Evolutionary conservation across 2,888 invertebrate species (phyloP), one percentile per base, ranked within the genome.

Genomic region (Papilio gigon): DNA sequence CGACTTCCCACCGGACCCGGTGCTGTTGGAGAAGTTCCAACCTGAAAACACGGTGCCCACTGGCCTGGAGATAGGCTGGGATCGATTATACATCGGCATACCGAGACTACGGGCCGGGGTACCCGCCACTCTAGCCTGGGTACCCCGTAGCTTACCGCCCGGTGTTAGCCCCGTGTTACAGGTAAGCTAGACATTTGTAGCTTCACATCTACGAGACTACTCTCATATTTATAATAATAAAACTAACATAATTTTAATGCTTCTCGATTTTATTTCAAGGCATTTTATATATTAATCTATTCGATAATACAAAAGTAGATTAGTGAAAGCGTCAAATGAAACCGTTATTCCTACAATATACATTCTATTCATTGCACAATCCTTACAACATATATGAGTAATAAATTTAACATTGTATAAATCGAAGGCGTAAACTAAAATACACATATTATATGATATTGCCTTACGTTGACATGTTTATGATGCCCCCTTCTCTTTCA

Each of bases 41-140:
- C 95, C 96, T 0, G 95, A 95, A 80, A 96, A 96, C 83, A 94
- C 95, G 0, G 94, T 96, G 4, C 94, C 95, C 42, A 96, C 97
- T 0, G 97, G 97, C 1, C 80, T 97, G 71, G 96, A 96, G 78
- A 89, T 96, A 35, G 93, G 94, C 2, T 93, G 93, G 86, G 95
- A 96, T 77, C 92, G 95, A 71, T 88, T 97, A 30, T 97, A 96
- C 81, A 71, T 97, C n/a, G 94, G 96, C 0, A 94, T 95, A 12
- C 97, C 97, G 0, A 90, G 97, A 67, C 84, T 97, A 33, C 93
- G 96, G 68, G 93, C 94, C 0, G 97, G 97, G 4, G 95, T 97
- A 0, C 94, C 97, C 0, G 95, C 96, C 0, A 96, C 97, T 0
- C 78, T 97, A 6, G 94, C 93, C 14, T 94, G 93, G 85, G 93